phyloP scores from a whole-genome alignment of 2,113 vertebrate genomes.

The Vulpes ferrilata region DNA sequence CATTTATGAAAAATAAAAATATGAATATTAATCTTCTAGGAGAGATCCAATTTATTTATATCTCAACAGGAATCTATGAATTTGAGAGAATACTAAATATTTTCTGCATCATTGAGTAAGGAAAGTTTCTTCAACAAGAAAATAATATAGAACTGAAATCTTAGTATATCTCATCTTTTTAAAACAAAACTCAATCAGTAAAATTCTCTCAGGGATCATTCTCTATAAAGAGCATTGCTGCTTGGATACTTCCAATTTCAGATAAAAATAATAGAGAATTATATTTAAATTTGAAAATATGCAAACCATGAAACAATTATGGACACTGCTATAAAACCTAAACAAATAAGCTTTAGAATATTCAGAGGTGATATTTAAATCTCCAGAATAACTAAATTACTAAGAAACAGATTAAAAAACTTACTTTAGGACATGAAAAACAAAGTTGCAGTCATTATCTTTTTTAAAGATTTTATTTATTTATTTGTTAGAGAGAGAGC shows the following conservation, averaged over 20 bases:
- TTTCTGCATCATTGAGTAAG: slow-evolving; percentile 59
- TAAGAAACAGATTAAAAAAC: neutral
- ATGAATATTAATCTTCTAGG: slow-evolving; percentile 48
- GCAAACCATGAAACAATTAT: slow-evolving; percentile 7
- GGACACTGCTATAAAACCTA: neutral
- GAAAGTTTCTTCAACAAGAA: slow-evolving; percentile 61
- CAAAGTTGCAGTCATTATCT: neutral
- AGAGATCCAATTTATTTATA: slow-evolving; percentile 60
- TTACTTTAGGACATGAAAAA: neutral
- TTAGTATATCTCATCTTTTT: slow-evolving; percentile 32
- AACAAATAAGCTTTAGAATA: neutral
- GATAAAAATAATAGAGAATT: slow-evolving; percentile 58
- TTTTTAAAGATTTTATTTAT: too few relatives aligned
- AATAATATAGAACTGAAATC: slow-evolving; percentile 55
- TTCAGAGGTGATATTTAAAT: neutral
- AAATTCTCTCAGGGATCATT: slow-evolving; percentile 62
- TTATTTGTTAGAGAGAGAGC: too few relatives aligned
- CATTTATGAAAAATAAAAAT: slow-evolving; percentile 27
- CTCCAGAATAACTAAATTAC: neutral
- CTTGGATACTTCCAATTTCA: slow-evolving; percentile 66
- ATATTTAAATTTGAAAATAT: slow-evolving; percentile 37
- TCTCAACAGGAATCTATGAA: slow-evolving; percentile 49
- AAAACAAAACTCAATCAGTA: slow-evolving; percentile 55
- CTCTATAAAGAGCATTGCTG: slow-evolving; percentile 41
- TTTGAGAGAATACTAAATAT: slow-evolving; percentile 59